Percentiles rank a stretch among this genome's conserved stretches.
These are phyloP conservation scores for Carlito syrichta DNA, from an alignment of 2,113 vertebrate species.

Conservation along the genomic window DNA sequence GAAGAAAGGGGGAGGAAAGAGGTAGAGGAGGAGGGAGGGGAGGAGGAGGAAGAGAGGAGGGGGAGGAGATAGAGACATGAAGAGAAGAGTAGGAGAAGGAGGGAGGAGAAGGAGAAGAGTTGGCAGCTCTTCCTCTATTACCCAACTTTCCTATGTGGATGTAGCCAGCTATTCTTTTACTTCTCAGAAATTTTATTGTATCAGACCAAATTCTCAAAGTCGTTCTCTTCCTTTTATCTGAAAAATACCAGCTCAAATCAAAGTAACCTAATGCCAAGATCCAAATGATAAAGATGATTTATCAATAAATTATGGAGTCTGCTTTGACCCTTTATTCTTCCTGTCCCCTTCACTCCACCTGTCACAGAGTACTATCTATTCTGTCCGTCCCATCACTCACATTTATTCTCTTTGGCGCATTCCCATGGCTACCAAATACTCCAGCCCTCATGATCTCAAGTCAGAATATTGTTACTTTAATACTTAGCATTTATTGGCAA, in stretches of 20 bases:
- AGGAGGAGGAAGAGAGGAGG: not conserved
- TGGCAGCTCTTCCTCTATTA: not conserved
- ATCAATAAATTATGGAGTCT: constrained; percentile 11
- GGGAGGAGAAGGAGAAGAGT: accelerated
- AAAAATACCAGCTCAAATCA: not conserved
- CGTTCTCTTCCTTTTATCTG: not conserved
- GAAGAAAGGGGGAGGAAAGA: not conserved
- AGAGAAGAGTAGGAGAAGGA: no score
- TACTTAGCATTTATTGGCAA: not conserved
- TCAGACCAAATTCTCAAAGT: not conserved
- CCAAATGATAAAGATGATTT: constrained; percentile 17
- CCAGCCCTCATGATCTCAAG: not conserved
- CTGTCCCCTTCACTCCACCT: not conserved
- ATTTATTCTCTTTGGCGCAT: not conserved
- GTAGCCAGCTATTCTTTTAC: not conserved
- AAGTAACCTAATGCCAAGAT: constrained; percentile 29
- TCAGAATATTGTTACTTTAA: not conserved
- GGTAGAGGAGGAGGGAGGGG: not conserved
- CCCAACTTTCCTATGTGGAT: no score
- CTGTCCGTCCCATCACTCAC: not conserved
- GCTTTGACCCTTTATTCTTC: not conserved
- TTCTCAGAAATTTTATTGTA: not conserved
- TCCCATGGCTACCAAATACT: not conserved
- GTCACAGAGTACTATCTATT: not conserved
- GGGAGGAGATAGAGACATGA: accelerated